Evolutionary conservation across 2,888 invertebrate genomes (phyloP).

Genomic region (Muscina levida): DNA sequence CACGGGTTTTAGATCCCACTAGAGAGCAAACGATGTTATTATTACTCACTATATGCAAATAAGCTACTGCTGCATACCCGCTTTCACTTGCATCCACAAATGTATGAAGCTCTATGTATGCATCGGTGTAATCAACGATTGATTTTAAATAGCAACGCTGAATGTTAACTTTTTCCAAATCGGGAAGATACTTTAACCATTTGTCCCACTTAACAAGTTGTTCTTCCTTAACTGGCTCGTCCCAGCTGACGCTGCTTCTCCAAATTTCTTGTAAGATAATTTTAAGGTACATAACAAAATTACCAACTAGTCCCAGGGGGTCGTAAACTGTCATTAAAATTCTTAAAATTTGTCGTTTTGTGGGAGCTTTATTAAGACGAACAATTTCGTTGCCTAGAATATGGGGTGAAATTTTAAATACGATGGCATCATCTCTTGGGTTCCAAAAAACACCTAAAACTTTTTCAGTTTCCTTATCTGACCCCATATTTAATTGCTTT

Average conservation of each 20-base stretch:
- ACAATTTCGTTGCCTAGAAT: constrained; percentile 20
- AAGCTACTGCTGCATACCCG: constrained; percentile 25
- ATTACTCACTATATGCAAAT: constrained; percentile 20
- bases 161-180: constrained; percentile 39
- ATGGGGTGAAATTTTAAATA: constrained; percentile 24
- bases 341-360: constrained; percentile 53
- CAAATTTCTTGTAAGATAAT: constrained; percentile 46
- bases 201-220: constrained; percentile 25
- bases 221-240: constrained; percentile 12
- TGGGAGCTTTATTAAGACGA: constrained; percentile 24
- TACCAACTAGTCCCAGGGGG: constrained; percentile 45
- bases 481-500: constrained; percentile 11
- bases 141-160: constrained; percentile 39
- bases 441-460: constrained; percentile 54
- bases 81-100: constrained; percentile 34
- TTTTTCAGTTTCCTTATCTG: constrained; percentile 34
- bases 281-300: constrained; percentile 39
- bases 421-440: constrained; percentile 30
- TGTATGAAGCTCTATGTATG: background rate
- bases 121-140: constrained; percentile 22
- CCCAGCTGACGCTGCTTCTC: constrained; percentile 40
- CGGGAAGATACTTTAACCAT: constrained; percentile 36
- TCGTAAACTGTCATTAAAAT: constrained; percentile 51
- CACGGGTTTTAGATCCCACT: constrained; percentile 26
- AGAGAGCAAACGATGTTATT: constrained; percentile 16